Conservation (phyloP, 2,797 vertebrate species). For the Esox masquinongy region DNA sequence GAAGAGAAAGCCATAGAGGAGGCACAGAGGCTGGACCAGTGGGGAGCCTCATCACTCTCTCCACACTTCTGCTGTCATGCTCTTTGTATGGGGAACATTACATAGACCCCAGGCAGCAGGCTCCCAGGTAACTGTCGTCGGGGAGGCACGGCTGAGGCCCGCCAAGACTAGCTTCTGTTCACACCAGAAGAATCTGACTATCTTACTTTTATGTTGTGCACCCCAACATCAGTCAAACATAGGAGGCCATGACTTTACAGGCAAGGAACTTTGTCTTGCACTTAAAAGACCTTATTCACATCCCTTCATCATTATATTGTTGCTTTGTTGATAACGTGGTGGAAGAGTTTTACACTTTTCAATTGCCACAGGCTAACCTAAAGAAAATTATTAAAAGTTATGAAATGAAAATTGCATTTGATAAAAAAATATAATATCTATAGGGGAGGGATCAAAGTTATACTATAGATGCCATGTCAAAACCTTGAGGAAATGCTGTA, state of each 20-base stretch:
- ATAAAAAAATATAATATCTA: not conserved
- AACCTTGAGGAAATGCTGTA: not conserved
- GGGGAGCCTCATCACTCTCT: slow-evolving; percentile 94
- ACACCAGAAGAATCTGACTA: slow-evolving; percentile 79
- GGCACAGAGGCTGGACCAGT: slow-evolving; percentile 68
- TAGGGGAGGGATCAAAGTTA: not conserved
- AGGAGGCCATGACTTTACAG: slow-evolving; percentile 1
- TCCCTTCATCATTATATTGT: not conserved
- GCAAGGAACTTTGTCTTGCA: not conserved
- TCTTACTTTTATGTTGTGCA: slow-evolving; percentile 81
- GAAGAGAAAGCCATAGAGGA: slow-evolving; percentile 57
- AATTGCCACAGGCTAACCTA: not conserved
- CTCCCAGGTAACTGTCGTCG: not conserved
- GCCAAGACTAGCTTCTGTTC: slow-evolving; percentile 79
- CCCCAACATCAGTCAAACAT: slow-evolving; percentile 28
- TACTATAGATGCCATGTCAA: not conserved
- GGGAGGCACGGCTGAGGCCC: slow-evolving; percentile 60
- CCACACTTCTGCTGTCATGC: slow-evolving; percentile 99
- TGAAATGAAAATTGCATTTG: not conserved
- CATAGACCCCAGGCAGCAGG: slow-evolving; percentile 79
- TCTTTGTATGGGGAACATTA: slow-evolving; percentile 89
- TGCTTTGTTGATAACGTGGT: not conserved
- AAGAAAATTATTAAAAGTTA: not conserved
- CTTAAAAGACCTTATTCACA: not conserved
- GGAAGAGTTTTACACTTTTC: not conserved